Evolutionary conservation across 2,113 vertebrate species (phyloP).

Genomic region (Actenoides lindsayi): DNA sequence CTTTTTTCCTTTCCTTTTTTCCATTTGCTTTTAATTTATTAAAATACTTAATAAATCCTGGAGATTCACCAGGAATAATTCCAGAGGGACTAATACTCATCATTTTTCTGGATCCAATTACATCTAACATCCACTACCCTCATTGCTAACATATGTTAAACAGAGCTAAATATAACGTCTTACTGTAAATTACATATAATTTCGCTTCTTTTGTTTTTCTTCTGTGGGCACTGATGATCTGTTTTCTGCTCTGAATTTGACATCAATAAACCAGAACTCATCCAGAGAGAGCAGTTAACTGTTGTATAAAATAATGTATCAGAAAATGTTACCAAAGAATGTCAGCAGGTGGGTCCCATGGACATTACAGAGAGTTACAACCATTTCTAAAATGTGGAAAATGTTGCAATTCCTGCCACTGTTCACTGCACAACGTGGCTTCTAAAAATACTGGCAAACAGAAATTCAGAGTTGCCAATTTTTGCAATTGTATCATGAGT

Average conservation of each 20-base stretch:
- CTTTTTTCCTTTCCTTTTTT: neutral
- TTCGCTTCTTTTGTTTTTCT: conserved; percentile 23
- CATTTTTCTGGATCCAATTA: conserved; percentile 30
- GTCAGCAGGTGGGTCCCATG: neutral
- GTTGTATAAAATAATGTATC: neutral
- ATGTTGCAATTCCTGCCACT: neutral
- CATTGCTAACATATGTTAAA: conserved; percentile 29
- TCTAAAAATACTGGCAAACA: neutral
- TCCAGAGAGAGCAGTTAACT: neutral
- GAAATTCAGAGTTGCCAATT: neutral
- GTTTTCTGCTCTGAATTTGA: conserved; percentile 20
- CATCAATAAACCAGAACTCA: neutral
- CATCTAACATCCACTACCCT: conserved; percentile 14
- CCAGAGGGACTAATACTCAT: conserved; percentile 18
- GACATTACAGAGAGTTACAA: neutral
- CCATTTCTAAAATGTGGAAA: neutral
- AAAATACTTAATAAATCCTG: conserved; percentile 6
- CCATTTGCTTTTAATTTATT: conserved; percentile 10
- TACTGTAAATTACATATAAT: neutral
- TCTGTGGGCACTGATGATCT: conserved; percentile 1
- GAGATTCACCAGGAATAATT: conserved; percentile 2
- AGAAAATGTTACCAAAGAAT: neutral
- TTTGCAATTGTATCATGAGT: neutral
- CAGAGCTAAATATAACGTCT: conserved; percentile 17
- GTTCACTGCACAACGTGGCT: neutral